Percentiles rank a stretch among this genome's conserved stretches.
These are phyloP conservation scores for Marcusenius ussheri DNA, from an alignment of 2,113 vertebrate species.

Conservation along the genomic window DNA sequence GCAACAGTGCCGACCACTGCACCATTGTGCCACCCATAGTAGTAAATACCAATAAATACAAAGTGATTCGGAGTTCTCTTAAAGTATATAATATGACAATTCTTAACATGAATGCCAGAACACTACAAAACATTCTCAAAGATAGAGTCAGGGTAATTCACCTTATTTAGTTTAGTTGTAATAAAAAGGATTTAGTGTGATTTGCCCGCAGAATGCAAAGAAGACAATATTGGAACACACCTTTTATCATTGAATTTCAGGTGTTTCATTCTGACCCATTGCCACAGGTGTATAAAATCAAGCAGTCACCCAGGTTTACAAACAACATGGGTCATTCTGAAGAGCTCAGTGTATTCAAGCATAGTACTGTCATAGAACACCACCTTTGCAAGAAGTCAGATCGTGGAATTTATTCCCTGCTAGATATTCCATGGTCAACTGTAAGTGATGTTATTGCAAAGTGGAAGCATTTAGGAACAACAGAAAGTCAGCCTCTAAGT, in stretches of 20 bases:
- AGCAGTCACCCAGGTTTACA: neutral
- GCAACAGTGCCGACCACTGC: no score
- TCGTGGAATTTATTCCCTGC: neutral
- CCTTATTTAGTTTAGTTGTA: neutral
- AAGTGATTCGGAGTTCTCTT: neutral
- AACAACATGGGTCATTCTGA: neutral
- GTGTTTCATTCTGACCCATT: neutral
- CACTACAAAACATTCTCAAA: neutral
- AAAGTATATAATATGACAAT: neutral
- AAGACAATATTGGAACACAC: neutral
- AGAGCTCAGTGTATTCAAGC: neutral
- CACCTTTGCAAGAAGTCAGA: neutral
- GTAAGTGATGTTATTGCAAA: neutral
- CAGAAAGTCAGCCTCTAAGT: neutral
- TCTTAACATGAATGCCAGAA: neutral
- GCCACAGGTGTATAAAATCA: neutral
- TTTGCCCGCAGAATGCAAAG: neutral
- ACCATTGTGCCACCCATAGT: neutral
- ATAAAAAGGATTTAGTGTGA: neutral
- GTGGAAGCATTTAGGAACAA: neutral
- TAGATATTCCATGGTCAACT: neutral
- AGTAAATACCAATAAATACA: neutral
- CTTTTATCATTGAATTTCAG: neutral
- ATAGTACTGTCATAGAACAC: neutral
- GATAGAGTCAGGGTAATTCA: neutral